Percentiles rank a stretch among this genome's conserved stretches.
phyloP scores from a whole-genome alignment of 2,797 vertebrate genomes.

The Crax fasciolata region DNA sequence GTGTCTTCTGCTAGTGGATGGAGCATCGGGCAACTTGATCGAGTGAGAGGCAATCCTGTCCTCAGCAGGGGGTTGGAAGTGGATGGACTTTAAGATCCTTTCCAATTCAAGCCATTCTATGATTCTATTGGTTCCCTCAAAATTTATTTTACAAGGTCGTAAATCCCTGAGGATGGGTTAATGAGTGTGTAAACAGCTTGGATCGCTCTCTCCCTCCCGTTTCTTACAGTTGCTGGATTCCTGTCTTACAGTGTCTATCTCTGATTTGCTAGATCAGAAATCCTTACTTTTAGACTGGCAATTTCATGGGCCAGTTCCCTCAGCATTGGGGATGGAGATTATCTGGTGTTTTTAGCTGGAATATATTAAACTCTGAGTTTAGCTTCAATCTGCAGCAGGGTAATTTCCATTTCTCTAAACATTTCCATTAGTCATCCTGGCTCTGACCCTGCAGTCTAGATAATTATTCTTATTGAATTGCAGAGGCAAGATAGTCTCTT shows the following conservation, averaged over 20 bases:
- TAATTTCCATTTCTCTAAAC: conserved; percentile 76
- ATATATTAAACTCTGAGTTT: conserved; percentile 56
- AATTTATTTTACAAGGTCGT: not conserved
- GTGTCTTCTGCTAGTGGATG: not conserved
- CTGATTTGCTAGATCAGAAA: conserved; percentile 53
- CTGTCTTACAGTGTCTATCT: not conserved
- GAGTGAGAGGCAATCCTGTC: not conserved
- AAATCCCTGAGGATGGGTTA: not conserved
- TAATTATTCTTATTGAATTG: conserved; percentile 69
- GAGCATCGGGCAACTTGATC: not conserved
- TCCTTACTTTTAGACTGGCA: conserved; percentile 37
- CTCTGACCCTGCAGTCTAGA: conserved; percentile 68
- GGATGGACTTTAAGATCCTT: not conserved
- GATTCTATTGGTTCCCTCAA: not conserved
- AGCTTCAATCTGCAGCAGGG: conserved; percentile 13
- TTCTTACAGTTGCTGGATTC: not conserved
- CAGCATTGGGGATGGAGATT: conserved; percentile 32
- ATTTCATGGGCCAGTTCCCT: conserved; percentile 72
- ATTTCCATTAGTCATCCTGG: conserved; percentile 73
- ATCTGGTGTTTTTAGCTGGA: conserved; percentile 55
- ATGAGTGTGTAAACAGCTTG: not conserved
- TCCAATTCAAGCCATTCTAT: not conserved
- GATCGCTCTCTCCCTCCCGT: not conserved
- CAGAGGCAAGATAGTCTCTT: conserved; percentile 17
- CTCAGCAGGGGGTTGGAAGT: not conserved